Base-by-base conservation (phyloP, 35 echinoderm and acorn worm genomes). In the Hemicentrotus pulcherrimus region DNA sequence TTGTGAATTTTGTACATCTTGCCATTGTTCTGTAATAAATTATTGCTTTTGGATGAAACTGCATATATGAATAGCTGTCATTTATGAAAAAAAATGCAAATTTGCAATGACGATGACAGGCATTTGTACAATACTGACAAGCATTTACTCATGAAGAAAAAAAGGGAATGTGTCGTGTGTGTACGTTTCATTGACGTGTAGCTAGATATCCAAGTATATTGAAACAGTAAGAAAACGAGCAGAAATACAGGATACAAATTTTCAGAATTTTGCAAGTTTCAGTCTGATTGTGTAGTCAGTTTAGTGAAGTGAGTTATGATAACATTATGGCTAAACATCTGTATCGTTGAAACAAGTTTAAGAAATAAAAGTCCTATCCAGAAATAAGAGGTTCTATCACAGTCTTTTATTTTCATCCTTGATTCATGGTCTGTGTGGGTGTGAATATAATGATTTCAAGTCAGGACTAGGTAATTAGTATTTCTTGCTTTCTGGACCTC, bases 1-100 rank as follows among this genome's bases (percentile, higher is more conserved):
- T 90, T 90, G 88, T 90, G 46, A 90, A 90, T 90, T 90, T 90
- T 90, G 88, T 90, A 90, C 88, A 90, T 90, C 88, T 90, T 90
- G 88, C 88, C 88, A 90, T 47, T 90, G 88, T 35, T 90, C 88
- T 13, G n/a, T 47, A 5, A 4, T 1, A 15, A 90, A 19, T 90
- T 47, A 47, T 90, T 41, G 88, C 88, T 45, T 47, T 45, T 45
- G 16, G 46, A 32, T 90, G 46, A 47, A 90, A 90, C 88, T 41
- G 46, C 46, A 47, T 90, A 47, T 90, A 90, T 90, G 32, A 90
- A 33, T 45, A 90, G 88, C 88, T 10, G 88, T 90, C 88, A 90
- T 90, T 33, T 90, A 90, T 47, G 46, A 90, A 90, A 16, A 90
- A 16, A 45, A 12, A 90, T 45, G 88, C 88, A 90, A 15, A 45